Percentiles rank a stretch among this genome's conserved stretches.
Conservation (phyloP, 2,797 vertebrate genomes). For the Chloroceryle inda region DNA sequence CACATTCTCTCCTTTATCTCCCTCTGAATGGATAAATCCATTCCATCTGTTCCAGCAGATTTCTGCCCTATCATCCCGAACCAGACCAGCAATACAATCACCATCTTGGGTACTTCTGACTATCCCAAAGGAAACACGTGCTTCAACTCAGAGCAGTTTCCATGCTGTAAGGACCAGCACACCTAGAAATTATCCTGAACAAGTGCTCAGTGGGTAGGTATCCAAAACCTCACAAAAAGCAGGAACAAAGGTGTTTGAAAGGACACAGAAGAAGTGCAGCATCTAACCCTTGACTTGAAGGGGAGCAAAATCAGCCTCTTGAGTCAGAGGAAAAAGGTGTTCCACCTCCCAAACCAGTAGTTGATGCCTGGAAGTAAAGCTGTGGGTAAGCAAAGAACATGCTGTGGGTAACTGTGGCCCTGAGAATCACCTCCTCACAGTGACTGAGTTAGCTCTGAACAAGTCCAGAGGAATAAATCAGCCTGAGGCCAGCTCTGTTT, state of each 20-base stretch:
- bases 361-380: not conserved
- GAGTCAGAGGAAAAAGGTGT: not conserved
- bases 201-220: not conserved
- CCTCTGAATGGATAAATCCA: not conserved
- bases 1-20: not conserved
- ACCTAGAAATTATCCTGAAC: not conserved
- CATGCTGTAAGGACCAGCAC: not conserved
- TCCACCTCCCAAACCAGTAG: not conserved
- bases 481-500: not conserved
- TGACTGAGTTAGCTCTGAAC: not conserved
- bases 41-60: not conserved
- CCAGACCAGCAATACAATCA: not conserved
- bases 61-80: not conserved
- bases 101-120: not conserved
- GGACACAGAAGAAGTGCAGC: not conserved
- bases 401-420: not conserved
- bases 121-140: not conserved
- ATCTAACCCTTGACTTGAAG: not conserved
- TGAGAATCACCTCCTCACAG: not conserved
- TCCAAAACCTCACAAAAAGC: not conserved
- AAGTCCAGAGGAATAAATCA: not conserved
- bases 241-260: not conserved
- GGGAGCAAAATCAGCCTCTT: not conserved
- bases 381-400: not conserved
- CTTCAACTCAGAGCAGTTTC: not conserved